Conservation (phyloP, 2,888 invertebrate species). For the Drosophila sordidula region DNA sequence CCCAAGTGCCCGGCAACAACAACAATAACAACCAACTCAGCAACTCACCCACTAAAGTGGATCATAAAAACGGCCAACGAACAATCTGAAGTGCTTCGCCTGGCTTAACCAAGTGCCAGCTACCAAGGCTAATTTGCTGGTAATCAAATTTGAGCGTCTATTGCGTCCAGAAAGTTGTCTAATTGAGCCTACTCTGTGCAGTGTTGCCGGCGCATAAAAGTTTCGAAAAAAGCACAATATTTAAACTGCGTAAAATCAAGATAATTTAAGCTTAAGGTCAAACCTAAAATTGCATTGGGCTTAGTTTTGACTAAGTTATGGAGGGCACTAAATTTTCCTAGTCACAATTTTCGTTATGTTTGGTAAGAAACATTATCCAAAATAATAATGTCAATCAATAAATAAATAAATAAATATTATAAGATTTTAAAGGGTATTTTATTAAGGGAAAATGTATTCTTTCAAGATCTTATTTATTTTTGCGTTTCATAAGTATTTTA, state of each 20-base stretch:
- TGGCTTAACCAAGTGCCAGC: slow-evolving; percentile 40
- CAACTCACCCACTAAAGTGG: slow-evolving; percentile 21
- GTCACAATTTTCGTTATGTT: too few species aligned
- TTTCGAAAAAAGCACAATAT: slow-evolving; percentile 1
- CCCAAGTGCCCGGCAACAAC: slow-evolving; percentile 12
- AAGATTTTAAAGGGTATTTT: too few species aligned
- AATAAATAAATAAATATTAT: too few species aligned
- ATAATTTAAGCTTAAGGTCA: background rate
- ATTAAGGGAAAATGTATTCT: too few species aligned
- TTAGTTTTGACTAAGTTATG: too few species aligned
- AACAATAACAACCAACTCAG: slow-evolving; percentile 36
- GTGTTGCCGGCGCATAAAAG: background rate
- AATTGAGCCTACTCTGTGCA: slow-evolving; percentile 26
- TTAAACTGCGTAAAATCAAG: slow-evolving; percentile 4
- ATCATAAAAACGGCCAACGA: slow-evolving; percentile 48
- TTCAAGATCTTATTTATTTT: too few species aligned
- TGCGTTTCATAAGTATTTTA: too few species aligned
- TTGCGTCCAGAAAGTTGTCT: slow-evolving; percentile 52
- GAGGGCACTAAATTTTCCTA: too few species aligned
- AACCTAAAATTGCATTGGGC: background rate
- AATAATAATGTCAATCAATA: too few species aligned
- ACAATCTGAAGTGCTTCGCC: slow-evolving; percentile 15
- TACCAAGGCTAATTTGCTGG: slow-evolving; percentile 55
- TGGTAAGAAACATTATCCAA: too few species aligned
- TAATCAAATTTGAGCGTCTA: slow-evolving; percentile 64